A percentile compares a stretch with the other conserved stretches of the same genome.
Conservation (phyloP, 2,888 invertebrate genomes). For the Drosophila falleni region DNA sequence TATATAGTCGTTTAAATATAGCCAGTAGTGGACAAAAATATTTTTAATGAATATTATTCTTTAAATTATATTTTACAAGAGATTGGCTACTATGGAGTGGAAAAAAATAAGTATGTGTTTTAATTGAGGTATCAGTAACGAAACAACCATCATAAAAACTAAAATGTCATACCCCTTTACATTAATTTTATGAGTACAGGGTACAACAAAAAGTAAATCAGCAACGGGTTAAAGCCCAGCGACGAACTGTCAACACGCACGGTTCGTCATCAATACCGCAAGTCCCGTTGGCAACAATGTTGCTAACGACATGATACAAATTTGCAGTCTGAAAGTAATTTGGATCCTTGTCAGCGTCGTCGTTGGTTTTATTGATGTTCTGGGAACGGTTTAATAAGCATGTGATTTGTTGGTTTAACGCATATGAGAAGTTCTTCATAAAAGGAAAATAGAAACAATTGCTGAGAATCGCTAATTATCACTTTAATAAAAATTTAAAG, state of each 20-base stretch:
- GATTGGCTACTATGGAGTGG: too few species aligned
- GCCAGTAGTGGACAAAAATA: too few species aligned
- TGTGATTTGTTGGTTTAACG: slow-evolving; percentile 57
- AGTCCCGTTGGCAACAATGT: slow-evolving; percentile 63
- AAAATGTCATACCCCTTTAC: neutral
- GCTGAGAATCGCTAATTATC: slow-evolving; percentile 22
- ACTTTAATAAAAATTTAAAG: slow-evolving; percentile 1
- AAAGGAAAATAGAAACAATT: neutral
- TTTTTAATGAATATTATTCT: too few species aligned
- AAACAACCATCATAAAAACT: too few species aligned
- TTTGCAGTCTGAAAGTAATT: slow-evolving; percentile 24
- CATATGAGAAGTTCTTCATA: neutral
- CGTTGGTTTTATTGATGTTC: slow-evolving; percentile 67
- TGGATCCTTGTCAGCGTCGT: slow-evolving; percentile 29
- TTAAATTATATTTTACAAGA: too few species aligned
- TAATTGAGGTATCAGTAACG: too few species aligned
- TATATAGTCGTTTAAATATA: too few species aligned
- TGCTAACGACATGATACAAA: slow-evolving; percentile 61
- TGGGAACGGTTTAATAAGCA: slow-evolving; percentile 66
- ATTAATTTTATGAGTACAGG: neutral
- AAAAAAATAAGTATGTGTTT: too few species aligned
- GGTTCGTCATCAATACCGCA: slow-evolving; percentile 36
- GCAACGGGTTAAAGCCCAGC: slow-evolving; percentile 13
- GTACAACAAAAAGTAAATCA: neutral
- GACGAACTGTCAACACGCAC: slow-evolving; percentile 63